phyloP scores from a whole-genome alignment of 2,113 vertebrate species.

The Callopanchax toddi region DNA sequence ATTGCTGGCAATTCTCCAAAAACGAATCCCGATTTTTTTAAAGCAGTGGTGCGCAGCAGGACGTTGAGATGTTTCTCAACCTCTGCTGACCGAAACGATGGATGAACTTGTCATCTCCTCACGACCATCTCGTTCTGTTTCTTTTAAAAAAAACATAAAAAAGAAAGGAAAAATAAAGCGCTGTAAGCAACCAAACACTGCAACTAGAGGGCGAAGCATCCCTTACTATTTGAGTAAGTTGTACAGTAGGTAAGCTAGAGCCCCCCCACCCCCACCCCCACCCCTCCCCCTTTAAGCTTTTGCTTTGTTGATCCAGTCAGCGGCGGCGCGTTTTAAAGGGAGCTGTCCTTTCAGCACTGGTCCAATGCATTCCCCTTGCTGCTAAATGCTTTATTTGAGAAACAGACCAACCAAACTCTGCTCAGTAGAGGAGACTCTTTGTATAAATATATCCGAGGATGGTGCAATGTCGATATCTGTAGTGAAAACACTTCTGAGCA shows the following conservation, averaged over 20 bases:
- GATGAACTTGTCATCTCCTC: conserved; percentile 79
- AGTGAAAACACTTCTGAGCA: conserved; percentile 56
- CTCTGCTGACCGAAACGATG: conserved; percentile 72
- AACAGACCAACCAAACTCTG: conserved; percentile 73
- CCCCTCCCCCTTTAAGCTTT: conserved; percentile 45
- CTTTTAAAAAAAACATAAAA: conserved; percentile 48
- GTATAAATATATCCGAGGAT: conserved; percentile 74
- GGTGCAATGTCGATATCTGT: conserved; percentile 79
- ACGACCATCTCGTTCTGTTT: conserved; percentile 63
- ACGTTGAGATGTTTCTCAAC: conserved; percentile 73
- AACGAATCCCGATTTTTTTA: conserved; percentile 81
- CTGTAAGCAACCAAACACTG: conserved; percentile 74
- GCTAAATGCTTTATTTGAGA: conserved; percentile 66
- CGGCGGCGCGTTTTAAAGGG: conserved; percentile 71
- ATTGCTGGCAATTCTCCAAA: conserved; percentile 87
- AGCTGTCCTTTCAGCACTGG: conserved; percentile 83
- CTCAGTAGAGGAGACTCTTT: conserved; percentile 58
- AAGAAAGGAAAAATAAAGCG: conserved; percentile 33
- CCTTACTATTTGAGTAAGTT: conserved; percentile 76
- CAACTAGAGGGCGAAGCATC: conserved; percentile 74
- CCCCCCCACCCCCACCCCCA: conserved; percentile 27
- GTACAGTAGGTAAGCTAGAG: conserved; percentile 78
- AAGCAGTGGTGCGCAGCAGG: conserved; percentile 70
- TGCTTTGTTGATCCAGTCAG: conserved; percentile 66
- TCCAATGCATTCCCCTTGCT: conserved; percentile 80